Conservation (phyloP, 2,113 vertebrate species). For the Onychostoma macrolepis region DNA sequence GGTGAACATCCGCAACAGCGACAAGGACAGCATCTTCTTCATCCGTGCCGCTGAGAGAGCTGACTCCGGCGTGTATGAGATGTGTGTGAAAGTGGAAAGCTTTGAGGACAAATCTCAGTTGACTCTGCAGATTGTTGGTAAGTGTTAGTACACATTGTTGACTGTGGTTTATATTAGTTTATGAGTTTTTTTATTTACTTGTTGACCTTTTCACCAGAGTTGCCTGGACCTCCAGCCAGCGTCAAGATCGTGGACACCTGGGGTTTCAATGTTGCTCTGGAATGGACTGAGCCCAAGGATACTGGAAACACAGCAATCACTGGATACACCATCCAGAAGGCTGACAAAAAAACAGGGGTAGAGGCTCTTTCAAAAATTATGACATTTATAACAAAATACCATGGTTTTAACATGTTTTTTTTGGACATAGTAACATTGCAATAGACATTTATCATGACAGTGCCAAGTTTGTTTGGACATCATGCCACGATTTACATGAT, state of each 20-base stretch:
- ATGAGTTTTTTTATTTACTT: not conserved
- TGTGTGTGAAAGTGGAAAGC: slow-evolving; percentile 80
- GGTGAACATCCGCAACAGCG: slow-evolving; percentile 79
- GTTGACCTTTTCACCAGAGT: slow-evolving; percentile 76
- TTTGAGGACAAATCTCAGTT: slow-evolving; percentile 85
- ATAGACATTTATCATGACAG: not conserved
- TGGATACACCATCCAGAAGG: slow-evolving; percentile 93
- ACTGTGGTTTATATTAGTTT: not conserved
- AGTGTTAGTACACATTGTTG: slow-evolving; percentile 27
- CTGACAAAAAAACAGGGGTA: slow-evolving; percentile 94
- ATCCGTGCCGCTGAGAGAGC: slow-evolving; percentile 82
- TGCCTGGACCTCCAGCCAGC: slow-evolving; percentile 82
- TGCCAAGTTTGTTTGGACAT: not conserved
- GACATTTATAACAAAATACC: not conserved
- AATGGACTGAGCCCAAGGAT: slow-evolving; percentile 85
- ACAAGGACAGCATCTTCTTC: slow-evolving; percentile 90
- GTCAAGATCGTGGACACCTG: slow-evolving; percentile 88
- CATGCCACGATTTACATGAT: not conserved
- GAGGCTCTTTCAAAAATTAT: slow-evolving; percentile 56
- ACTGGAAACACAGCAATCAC: slow-evolving; percentile 91
- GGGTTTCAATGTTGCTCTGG: slow-evolving; percentile 94
- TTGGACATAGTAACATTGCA: not conserved
- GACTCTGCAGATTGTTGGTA: slow-evolving; percentile 89
- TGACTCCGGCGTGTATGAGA: slow-evolving; percentile 90
- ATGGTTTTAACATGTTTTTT: not conserved